Evolutionary conservation across 2,113 vertebrate genomes (phyloP).

Genomic region (Cyprinodon brontotheroides): DNA sequence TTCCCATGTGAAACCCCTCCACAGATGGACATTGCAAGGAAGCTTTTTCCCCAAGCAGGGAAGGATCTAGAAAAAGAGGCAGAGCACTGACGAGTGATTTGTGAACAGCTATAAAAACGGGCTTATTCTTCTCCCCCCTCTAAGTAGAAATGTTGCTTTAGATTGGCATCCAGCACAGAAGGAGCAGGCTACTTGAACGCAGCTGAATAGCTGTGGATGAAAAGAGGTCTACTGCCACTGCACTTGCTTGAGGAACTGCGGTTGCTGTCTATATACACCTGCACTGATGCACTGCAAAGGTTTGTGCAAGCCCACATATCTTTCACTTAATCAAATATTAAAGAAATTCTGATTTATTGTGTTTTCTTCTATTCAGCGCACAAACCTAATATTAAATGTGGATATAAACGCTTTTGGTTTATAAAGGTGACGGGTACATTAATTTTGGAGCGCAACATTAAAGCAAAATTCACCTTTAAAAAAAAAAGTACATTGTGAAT

Average conservation of each 20-base stretch:
- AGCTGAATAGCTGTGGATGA: constrained; percentile 42
- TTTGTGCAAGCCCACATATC: constrained; percentile 23
- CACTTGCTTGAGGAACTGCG: constrained; percentile 59
- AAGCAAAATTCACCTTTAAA: constrained; percentile 17
- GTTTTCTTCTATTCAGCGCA: constrained; percentile 30
- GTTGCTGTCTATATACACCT: constrained; percentile 46
- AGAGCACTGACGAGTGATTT: constrained; percentile 7
- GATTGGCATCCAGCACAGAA: constrained; percentile 37
- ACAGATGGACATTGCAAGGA: constrained; percentile 38
- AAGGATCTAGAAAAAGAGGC: constrained; percentile 11
- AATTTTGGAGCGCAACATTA: constrained; percentile 35
- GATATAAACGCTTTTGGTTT: constrained; percentile 24
- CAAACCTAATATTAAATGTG: constrained; percentile 13
- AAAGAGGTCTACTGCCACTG: constrained; percentile 58
- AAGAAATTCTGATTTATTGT: constrained; percentile 18
- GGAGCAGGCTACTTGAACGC: constrained; percentile 30
- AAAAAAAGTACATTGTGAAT: constrained; percentile 60
- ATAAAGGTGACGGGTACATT: constrained; percentile 26
- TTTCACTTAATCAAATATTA: constrained; percentile 12
- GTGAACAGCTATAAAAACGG: constrained; percentile 22
- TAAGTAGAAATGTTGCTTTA: constrained; percentile 7
- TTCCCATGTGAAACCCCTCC: constrained; percentile 35
- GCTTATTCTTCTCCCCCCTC: background rate
- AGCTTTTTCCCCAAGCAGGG: constrained; percentile 21
- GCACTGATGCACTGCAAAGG: constrained; percentile 42